phyloP scores from a whole-genome alignment of 2,797 vertebrate species.

The Syndactyla subalaris region DNA sequence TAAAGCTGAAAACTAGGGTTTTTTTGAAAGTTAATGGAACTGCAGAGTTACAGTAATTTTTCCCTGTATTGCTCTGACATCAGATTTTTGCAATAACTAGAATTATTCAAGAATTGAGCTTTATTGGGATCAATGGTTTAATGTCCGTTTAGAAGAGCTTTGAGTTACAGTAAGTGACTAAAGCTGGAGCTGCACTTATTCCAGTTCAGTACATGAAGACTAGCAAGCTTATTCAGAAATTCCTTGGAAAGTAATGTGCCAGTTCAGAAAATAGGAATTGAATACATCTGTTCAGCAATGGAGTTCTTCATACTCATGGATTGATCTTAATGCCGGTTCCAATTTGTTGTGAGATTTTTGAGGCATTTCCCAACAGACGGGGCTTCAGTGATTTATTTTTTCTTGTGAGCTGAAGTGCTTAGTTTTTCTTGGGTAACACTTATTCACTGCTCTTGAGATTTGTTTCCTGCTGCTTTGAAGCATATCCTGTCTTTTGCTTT shows the following conservation, averaged over 20 bases:
- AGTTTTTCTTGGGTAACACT: neutral
- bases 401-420: neutral
- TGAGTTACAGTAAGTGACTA: neutral
- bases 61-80: neutral
- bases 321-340: conserved; percentile 46
- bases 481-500: neutral
- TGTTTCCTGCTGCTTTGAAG: conserved; percentile 19
- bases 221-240: neutral
- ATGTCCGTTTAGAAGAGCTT: neutral
- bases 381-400: conserved; percentile 12
- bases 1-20: neutral
- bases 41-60: neutral
- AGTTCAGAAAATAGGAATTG: conserved; percentile 16
- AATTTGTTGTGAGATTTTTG: conserved; percentile 35
- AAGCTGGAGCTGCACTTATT: neutral
- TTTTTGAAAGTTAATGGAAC: neutral
- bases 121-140: neutral
- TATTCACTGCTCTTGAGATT: neutral
- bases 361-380: conserved; percentile 26
- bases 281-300: neutral
- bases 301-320: neutral
- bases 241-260: neutral
- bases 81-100: neutral
- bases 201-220: neutral
- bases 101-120: neutral